Evolutionary conservation across 2,888 invertebrate genomes (phyloP).

Genomic region (Artemia sinica): DNA sequence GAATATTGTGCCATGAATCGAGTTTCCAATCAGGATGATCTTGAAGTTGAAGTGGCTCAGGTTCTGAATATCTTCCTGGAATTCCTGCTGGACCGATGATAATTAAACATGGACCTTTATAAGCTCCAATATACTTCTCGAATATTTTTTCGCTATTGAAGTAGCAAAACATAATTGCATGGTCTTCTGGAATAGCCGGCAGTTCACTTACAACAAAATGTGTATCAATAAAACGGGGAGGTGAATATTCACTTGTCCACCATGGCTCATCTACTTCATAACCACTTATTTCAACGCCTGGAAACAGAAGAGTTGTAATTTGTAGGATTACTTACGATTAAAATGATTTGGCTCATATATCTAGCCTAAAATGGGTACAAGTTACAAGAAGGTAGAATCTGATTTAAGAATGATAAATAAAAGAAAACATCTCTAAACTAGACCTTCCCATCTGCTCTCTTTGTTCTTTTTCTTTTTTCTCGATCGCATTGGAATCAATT

Average conservation of each 20-base stretch:
- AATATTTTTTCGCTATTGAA: constrained; percentile 11
- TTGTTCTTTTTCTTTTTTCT: no score
- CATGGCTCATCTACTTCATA: background rate
- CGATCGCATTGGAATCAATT: no score
- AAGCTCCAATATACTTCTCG: constrained; percentile 1
- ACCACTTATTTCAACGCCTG: constrained; percentile 3
- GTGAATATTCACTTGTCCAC: constrained; percentile 14
- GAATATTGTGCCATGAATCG: constrained; percentile 9
- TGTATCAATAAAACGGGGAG: constrained; percentile 2
- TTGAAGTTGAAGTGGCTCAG: constrained; percentile 5
- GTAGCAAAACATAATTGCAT: constrained; percentile 7
- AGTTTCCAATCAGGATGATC: constrained; percentile 11
- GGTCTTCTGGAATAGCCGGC: background rate
- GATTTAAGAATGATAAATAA: no score
- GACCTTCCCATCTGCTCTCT: no score
- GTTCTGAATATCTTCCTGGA: constrained; percentile 10
- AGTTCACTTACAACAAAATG: background rate
- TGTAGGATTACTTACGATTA: no score
- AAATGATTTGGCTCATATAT: no score
- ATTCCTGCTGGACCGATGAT: constrained; percentile 2
- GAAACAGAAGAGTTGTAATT: background rate
- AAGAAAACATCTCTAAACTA: no score
- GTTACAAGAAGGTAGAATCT: no score
- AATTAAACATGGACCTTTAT: background rate
- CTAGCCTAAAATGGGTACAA: no score